Evolutionary conservation across 1,140 invertebrate genomes (phyloP), one percentile per base, ranked within the genome.

Genomic region (Musca domestica): DNA sequence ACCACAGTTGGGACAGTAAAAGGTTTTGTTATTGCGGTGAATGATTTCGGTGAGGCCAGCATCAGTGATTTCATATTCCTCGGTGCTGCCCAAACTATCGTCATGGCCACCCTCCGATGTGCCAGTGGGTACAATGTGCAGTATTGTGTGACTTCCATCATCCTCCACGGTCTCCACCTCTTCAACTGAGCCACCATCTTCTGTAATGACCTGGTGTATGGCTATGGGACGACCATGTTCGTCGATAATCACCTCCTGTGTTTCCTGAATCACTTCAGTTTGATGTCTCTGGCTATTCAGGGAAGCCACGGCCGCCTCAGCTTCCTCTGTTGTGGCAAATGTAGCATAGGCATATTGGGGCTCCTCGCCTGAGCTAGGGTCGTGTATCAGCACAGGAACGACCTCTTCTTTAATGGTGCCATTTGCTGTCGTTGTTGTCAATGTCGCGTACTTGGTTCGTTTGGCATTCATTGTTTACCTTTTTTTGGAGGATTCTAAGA

Each of bases 1-100:
- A 47, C 78, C 78, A 25, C 78, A 81, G 48, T 81, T 81, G 5
- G 78, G 76, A 14, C 78, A 81, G 22, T 81, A 81, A 66, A 79
- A 81, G 14, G 78, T 77, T 66, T 80, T 80, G 71, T 54, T 72
- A 30, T 66, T 64, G 4, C 17, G 25, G 3, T 52, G 46, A 27
- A 30, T 9, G 6, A 25, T 15, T 20, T 64, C 58, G 15, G 14
- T 41, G 17, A 15, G 30, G 9, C 14, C 74, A 74, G 23, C 20
- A 20, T 77, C 74, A 0, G 75, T 74, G 5, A 72, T 74, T 14
- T 74, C 76, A 3, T 73, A 72, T 1, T 66, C 68, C 25, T 70
- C 70, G 6, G 68, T 70, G 19, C 66, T 67, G 3, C 67, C 51
- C 1, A 67, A 61, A 1, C 73, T 70, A 0, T 71, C 72, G 0